These are phyloP conservation scores for Andrena bicolor DNA, from an alignment of 2,888 invertebrate genomes.

Conservation along the genomic window DNA sequence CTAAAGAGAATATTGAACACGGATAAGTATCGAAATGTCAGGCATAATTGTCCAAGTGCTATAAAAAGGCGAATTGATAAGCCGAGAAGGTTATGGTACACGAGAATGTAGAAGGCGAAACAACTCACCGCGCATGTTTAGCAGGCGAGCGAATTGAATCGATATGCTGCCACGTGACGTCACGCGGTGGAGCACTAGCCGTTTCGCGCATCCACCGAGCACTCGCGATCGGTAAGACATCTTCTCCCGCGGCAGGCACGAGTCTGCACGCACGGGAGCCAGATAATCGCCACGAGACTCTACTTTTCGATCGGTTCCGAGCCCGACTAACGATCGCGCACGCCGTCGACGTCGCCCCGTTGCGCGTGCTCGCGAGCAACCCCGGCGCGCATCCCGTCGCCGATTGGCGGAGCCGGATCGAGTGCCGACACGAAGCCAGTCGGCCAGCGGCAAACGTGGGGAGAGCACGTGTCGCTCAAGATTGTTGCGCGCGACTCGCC, in stretches of 20 bases:
- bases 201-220: not conserved
- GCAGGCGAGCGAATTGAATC: slow-evolving; percentile 62
- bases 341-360: not conserved
- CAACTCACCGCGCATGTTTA: slow-evolving; percentile 48
- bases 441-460: slow-evolving; percentile 78
- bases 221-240: not conserved
- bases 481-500: slow-evolving; percentile 47
- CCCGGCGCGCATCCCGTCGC: not conserved
- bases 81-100: not conserved
- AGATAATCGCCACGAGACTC: not conserved
- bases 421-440: slow-evolving; percentile 63
- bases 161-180: slow-evolving; percentile 75
- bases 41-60: too few relatives aligned
- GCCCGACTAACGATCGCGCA: slow-evolving; percentile 24
- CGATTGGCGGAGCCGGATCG: slow-evolving; percentile 48
- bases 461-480: slow-evolving; percentile 73
- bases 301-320: slow-evolving; percentile 20
- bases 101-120: not conserved
- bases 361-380: slow-evolving; percentile 4
- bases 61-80: too few relatives aligned
- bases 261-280: not conserved
- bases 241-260: not conserved
- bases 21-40: not conserved
- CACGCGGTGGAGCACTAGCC: slow-evolving; percentile 47
- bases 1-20: not conserved